Conservation (phyloP, 2,888 invertebrate genomes). For the Euzophera pinguis region DNA sequence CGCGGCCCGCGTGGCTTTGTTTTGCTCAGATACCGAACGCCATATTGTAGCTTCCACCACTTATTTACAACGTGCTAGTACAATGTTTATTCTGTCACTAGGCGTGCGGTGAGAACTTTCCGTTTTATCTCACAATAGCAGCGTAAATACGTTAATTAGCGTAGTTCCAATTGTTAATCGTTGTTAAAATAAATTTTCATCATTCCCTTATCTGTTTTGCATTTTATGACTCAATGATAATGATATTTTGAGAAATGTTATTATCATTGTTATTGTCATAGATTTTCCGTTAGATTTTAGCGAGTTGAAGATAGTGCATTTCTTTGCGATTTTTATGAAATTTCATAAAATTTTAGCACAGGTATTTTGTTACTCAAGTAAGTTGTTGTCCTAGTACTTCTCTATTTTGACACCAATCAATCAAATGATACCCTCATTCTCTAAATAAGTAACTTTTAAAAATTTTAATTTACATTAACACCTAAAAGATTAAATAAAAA, state of each 20-base stretch:
- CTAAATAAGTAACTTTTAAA: too few relatives aligned
- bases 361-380: too few relatives aligned
- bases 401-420: too few relatives aligned
- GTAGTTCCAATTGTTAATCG: constrained; percentile 38
- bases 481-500: too few relatives aligned
- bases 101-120: constrained; percentile 35
- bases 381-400: too few relatives aligned
- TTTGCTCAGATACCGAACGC: constrained; percentile 58
- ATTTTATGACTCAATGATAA: constrained; percentile 6
- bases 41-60: constrained; percentile 42
- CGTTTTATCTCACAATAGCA: constrained; percentile 33
- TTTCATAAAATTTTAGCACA: neutral
- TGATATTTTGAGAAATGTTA: constrained; percentile 17
- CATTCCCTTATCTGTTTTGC: constrained; percentile 4
- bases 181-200: constrained; percentile 12
- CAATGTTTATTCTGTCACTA: constrained; percentile 52
- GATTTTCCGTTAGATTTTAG: neutral
- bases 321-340: neutral
- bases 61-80: constrained; percentile 55
- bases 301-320: neutral
- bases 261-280: neutral
- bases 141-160: constrained; percentile 53
- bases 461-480: too few relatives aligned
- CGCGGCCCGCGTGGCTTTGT: constrained; percentile 67
- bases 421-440: too few relatives aligned